Evolutionary conservation across 2,797 vertebrate species (phyloP).

Genomic region (Pangasius mekongensis): DNA sequence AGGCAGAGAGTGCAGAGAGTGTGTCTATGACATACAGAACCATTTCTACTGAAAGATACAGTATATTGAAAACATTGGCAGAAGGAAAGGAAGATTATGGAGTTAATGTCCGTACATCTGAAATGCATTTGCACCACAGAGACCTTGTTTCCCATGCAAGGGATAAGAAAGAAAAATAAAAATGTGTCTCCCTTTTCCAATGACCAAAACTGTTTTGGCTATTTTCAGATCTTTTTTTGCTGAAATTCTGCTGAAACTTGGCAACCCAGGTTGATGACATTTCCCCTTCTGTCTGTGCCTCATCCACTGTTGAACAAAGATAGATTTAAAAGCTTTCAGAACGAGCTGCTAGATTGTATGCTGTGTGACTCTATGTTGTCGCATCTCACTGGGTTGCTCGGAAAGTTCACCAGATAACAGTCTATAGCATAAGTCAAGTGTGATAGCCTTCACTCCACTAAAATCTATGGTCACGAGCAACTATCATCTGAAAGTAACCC

Average conservation of each 20-base stretch:
- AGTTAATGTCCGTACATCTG: background rate
- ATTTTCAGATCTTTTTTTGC: background rate
- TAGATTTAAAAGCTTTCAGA: background rate
- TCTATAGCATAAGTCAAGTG: background rate
- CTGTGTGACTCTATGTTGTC: background rate
- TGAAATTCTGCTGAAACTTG: too few relatives aligned
- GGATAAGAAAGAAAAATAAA: background rate
- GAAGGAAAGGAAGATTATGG: background rate
- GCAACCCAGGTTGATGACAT: background rate
- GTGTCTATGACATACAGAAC: background rate
- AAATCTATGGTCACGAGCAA: background rate
- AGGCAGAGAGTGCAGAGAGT: background rate
- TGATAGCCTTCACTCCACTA: background rate
- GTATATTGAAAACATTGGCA: background rate
- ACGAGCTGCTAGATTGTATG: background rate
- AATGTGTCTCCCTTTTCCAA: background rate
- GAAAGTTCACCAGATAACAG: too few relatives aligned
- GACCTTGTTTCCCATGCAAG: background rate
- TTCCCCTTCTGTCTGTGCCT: background rate
- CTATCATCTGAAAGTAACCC: background rate
- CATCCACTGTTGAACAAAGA: background rate
- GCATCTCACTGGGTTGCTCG: background rate
- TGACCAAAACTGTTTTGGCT: background rate
- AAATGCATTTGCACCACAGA: background rate
- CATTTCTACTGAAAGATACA: background rate